phyloP scores from a whole-genome alignment of 2,113 vertebrate genomes.

The Clarias gariepinus region DNA sequence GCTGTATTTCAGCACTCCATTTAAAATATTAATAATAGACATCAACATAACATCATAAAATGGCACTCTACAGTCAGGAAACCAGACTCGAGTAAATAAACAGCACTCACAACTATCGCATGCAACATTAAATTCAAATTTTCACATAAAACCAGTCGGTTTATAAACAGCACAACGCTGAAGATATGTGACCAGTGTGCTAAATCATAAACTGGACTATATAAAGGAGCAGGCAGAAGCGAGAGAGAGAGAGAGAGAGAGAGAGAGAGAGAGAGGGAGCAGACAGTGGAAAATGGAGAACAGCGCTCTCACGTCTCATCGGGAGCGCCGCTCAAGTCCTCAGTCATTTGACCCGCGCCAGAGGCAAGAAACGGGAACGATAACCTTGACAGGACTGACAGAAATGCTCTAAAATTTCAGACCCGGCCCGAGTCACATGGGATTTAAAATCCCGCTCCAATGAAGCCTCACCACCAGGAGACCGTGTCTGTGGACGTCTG shows the following conservation, averaged over 20 bases:
- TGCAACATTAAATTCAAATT: background rate
- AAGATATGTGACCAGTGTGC: background rate
- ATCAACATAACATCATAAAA: background rate
- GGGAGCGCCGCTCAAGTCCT: background rate
- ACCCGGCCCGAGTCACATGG: background rate
- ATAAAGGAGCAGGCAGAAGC: background rate
- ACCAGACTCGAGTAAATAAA: background rate
- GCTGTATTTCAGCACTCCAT: background rate
- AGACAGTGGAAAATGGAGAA: background rate
- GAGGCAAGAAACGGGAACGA: conserved; percentile 15
- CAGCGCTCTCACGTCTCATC: conserved; percentile 22
- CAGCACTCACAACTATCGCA: background rate
- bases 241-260: background rate
- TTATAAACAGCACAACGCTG: background rate
- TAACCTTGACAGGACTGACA: conserved; percentile 29
- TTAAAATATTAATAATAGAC: background rate
- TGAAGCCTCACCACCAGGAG: background rate
- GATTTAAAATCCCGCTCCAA: background rate
- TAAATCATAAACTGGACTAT: background rate
- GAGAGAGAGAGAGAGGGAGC: background rate
- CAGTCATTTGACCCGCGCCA: conserved; percentile 2
- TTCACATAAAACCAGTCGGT: background rate
- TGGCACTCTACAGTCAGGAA: background rate
- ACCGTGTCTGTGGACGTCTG: no score
- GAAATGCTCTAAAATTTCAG: conserved; percentile 3